A percentile compares a stretch with the other conserved stretches of the same genome.
Evolutionary conservation across 2,888 invertebrate species (phyloP).

Genomic region (Stenotaenia linearis): DNA sequence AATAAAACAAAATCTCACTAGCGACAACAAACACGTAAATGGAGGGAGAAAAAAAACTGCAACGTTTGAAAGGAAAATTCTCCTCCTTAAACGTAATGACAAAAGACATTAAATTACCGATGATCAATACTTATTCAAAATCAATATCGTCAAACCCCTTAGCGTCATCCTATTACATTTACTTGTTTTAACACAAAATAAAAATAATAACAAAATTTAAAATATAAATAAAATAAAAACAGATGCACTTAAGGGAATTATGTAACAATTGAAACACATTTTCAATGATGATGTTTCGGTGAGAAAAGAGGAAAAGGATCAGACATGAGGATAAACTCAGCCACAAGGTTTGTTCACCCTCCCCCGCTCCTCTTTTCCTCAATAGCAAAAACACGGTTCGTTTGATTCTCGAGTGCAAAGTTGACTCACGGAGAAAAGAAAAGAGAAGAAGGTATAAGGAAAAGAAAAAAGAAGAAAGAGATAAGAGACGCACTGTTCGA

Average conservation of each 20-base stretch:
- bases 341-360: background rate
- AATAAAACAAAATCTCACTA: no score
- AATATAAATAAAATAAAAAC: no score
- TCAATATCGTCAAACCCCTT: no score
- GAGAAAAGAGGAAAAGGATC: background rate
- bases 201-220: no score
- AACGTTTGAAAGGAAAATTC: background rate
- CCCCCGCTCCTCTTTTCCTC: background rate
- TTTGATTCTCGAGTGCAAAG: constrained; percentile 9
- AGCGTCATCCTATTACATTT: no score
- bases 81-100: background rate
- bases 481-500: constrained; percentile 3
- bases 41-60: background rate
- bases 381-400: constrained; percentile 9
- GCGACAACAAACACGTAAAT: background rate
- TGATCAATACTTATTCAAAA: background rate
- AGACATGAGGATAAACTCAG: background rate
- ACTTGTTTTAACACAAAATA: no score
- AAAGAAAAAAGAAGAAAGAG: background rate
- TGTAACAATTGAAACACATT: background rate
- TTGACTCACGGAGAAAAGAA: background rate
- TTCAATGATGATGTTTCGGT: background rate
- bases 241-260: background rate
- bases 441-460: no score
- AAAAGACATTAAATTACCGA: background rate